These are phyloP conservation scores for Ochropleura leucogaster DNA, from an alignment of 2,888 invertebrate species.

Conservation along the genomic window DNA sequence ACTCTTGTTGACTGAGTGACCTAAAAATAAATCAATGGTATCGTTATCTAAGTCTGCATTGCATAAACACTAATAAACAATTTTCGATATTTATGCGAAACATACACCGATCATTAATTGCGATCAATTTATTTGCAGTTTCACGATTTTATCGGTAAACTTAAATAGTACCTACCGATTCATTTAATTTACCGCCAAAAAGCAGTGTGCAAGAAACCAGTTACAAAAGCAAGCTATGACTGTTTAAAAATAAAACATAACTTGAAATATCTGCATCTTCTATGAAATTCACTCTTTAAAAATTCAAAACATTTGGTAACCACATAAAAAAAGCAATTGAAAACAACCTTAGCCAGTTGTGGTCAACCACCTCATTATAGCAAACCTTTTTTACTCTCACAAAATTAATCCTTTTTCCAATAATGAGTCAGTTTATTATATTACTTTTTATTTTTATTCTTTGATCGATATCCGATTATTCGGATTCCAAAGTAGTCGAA, in stretches of 20 bases:
- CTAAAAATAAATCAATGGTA: conserved; percentile 19
- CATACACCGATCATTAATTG: conserved; percentile 36
- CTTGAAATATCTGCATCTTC: neutral
- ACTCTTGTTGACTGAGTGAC: conserved; percentile 1
- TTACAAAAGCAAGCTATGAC: neutral
- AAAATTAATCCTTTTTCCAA: conserved; percentile 49
- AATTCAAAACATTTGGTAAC: conserved; percentile 28
- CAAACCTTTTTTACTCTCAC: conserved; percentile 42
- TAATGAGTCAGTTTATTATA: conserved; percentile 54
- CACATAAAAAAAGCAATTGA: conserved; percentile 40
- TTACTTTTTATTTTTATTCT: conserved; percentile 44
- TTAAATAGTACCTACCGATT: conserved; percentile 16
- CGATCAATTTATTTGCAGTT: conserved; percentile 27
- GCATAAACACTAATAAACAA: conserved; percentile 7
- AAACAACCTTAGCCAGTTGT: conserved; percentile 54
- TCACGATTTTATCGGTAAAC: conserved; percentile 35
- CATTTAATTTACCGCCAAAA: conserved; percentile 4
- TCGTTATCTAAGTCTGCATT: neutral
- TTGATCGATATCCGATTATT: conserved; percentile 56
- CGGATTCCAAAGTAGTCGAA: conserved; percentile 49
- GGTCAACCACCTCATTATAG: conserved; percentile 54
- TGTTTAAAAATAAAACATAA: neutral
- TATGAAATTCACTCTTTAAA: conserved; percentile 30
- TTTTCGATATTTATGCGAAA: conserved; percentile 41
- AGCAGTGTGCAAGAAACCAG: neutral